Evolutionary conservation across 2,888 invertebrate species (phyloP).

Genomic region (Phlogophora meticulosa): DNA sequence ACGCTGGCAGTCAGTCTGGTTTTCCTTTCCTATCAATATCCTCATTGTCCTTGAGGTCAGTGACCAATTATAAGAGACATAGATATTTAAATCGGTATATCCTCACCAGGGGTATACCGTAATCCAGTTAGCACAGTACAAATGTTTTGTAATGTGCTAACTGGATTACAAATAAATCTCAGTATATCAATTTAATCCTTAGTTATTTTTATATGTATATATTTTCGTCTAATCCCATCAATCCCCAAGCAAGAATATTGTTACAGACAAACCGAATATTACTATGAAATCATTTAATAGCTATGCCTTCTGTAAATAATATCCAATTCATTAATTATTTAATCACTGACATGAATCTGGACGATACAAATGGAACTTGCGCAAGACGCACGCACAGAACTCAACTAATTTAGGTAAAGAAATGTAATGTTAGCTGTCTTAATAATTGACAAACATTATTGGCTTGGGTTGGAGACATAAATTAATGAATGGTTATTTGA

Average conservation of each 20-base stretch:
- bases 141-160: too few relatives aligned
- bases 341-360: constrained; percentile 35
- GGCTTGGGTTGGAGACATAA: not conserved
- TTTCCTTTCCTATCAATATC: too few relatives aligned
- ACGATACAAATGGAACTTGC: constrained; percentile 21
- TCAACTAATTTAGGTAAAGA: not conserved
- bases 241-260: not conserved
- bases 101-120: too few relatives aligned
- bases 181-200: too few relatives aligned
- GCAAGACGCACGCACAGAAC: constrained; percentile 16
- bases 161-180: too few relatives aligned
- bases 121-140: too few relatives aligned
- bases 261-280: not conserved
- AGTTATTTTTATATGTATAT: too few relatives aligned
- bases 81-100: too few relatives aligned
- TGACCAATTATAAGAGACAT: too few relatives aligned
- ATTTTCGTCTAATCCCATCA: too few relatives aligned
- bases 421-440: not conserved
- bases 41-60: too few relatives aligned
- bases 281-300: constrained; percentile 2
- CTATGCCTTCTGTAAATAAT: constrained; percentile 31
- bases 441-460: constrained; percentile 12
- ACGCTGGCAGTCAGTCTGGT: too few relatives aligned
- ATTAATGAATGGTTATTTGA: constrained; percentile 13
- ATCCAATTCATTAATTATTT: constrained; percentile 49